These are phyloP conservation scores for Butorides virescens DNA, from an alignment of 2,113 vertebrate genomes.

Conservation along the genomic window DNA sequence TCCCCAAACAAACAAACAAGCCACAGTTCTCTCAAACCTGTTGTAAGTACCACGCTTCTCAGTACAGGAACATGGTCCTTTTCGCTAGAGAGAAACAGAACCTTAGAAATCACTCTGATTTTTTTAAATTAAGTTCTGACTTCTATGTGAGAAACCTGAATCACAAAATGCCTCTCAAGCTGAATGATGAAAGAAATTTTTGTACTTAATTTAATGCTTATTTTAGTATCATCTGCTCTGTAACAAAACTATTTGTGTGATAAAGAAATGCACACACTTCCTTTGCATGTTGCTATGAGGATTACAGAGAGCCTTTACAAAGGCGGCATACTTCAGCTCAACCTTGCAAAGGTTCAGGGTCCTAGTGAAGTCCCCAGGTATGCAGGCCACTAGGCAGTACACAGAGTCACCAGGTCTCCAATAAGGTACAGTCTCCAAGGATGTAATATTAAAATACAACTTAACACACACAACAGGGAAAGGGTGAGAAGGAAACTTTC, in stretches of 20 bases:
- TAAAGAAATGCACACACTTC: not conserved
- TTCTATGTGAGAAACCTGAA: not conserved
- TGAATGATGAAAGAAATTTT: not conserved
- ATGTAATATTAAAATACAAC: not conserved
- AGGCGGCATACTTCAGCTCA: not conserved
- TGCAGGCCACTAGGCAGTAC: not conserved
- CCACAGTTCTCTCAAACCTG: not conserved
- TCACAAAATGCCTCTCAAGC: not conserved
- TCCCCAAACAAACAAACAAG: not conserved
- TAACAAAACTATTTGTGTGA: not conserved
- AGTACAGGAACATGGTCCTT: not conserved
- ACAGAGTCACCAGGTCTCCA: not conserved
- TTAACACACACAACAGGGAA: not conserved
- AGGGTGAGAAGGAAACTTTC: not conserved
- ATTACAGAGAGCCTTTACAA: not conserved
- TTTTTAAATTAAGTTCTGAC: not conserved
- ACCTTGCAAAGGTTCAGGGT: not conserved
- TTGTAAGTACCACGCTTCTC: fast-evolving
- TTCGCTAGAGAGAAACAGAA: not conserved
- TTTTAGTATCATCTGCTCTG: not conserved
- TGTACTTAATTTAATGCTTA: not conserved
- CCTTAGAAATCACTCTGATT: fast-evolving
- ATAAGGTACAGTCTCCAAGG: not conserved
- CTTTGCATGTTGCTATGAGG: not conserved
- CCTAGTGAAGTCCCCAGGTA: not conserved